Base-by-base conservation (phyloP, 2,888 invertebrate genomes). In the Actias luna region DNA sequence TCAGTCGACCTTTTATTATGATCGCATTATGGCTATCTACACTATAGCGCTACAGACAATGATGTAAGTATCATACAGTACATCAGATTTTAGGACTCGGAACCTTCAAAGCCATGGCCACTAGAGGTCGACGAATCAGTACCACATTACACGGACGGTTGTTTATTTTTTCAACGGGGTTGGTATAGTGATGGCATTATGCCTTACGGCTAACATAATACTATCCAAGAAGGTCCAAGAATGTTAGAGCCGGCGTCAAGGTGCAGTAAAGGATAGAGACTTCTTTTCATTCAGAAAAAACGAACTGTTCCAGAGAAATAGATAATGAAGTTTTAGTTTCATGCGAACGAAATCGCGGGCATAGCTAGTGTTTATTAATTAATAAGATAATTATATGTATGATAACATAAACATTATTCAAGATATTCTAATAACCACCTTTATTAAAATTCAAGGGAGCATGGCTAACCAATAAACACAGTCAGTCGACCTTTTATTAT, bases 381-480 rank as follows among this genome's bases (percentile, higher is more conserved):
- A 55, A 29, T 55, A 55, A 55, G 16, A 55, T 18, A 29, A n/a
- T 29, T n/a, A 55, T 12, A 3, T 55, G 10, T 5, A 29, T 29
- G 29, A 29, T 7, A 3, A n/a, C 55, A 55, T 55, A 27, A 55
- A 2, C 29, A 29, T 55, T n/a, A 55, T 55, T 16, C 1, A 29
- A 16, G n/a, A 52, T 52, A 52, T 52, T 52, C 52, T 12, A 52
- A 52, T 52, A 16, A 52, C 5, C 29, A 55, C 5, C 55, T 55
- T 55, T 29, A 55, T 55, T 29, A 55, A 29, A 16, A 55, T 29
- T 55, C 29, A 55, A 27, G 55, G 52, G 27, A 52, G 52, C 14
- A 52, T 14, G 1, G 55, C 16, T 16, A 1, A 12, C 5, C 16
- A 14, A 25, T 55, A 25, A 29, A 27, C 29, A 29, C 55, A 55